A percentile compares a stretch with the other conserved stretches of the same genome.
Conservation (phyloP, 2,888 invertebrate genomes). For the Aquatica leii region DNA sequence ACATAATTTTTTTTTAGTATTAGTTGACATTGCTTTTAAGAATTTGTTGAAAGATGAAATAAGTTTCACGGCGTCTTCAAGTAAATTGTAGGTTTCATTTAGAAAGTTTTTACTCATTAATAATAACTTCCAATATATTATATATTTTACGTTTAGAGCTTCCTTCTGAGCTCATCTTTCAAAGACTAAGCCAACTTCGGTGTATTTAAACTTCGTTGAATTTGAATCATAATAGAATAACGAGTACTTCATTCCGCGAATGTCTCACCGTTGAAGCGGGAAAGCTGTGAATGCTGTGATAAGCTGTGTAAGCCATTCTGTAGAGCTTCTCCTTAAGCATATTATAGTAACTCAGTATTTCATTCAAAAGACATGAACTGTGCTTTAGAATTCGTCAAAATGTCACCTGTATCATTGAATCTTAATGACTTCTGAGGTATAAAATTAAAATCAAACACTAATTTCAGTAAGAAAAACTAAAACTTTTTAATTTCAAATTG, state of each 20-base stretch:
- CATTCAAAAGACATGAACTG: slow-evolving; percentile 43
- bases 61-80: background rate
- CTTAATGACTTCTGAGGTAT: slow-evolving; percentile 23
- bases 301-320: slow-evolving; percentile 52
- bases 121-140: slow-evolving; percentile 49
- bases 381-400: slow-evolving; percentile 33
- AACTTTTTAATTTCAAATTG: no score
- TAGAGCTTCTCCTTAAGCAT: slow-evolving; percentile 47
- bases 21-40: no score
- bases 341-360: slow-evolving; percentile 43
- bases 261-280: slow-evolving; percentile 48
- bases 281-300: slow-evolving; percentile 53
- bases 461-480: no score
- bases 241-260: slow-evolving; percentile 48
- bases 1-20: no score
- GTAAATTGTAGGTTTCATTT: slow-evolving; percentile 5
- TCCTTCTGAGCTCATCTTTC: slow-evolving; percentile 36
- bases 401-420: slow-evolving; percentile 26
- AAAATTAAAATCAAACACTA: no score
- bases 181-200: slow-evolving; percentile 42
- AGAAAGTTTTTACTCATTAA: slow-evolving; percentile 42
- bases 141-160: slow-evolving; percentile 40
- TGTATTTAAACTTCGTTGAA: slow-evolving; percentile 52
- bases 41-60: no score
- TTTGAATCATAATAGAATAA: slow-evolving; percentile 56